Evolutionary conservation across 2,797 vertebrate species (phyloP).

Genomic region (Catostomus latipinnis): DNA sequence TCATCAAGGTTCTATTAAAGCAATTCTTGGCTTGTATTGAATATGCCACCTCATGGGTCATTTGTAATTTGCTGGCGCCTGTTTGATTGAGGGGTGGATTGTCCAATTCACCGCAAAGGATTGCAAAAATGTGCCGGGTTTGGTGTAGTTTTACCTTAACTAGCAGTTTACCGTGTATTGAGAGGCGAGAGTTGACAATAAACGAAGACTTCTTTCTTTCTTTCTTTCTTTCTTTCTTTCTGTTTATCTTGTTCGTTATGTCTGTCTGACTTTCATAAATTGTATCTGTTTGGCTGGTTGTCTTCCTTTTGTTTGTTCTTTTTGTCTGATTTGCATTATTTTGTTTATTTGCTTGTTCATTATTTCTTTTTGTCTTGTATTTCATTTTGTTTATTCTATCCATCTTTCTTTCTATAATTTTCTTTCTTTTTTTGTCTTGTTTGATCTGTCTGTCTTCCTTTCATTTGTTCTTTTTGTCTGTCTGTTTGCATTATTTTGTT

Average conservation of each 20-base stretch:
- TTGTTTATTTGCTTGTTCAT: background rate
- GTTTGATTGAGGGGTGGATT: constrained; percentile 15
- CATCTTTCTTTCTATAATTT: background rate
- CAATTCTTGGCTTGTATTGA: background rate
- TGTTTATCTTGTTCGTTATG: background rate
- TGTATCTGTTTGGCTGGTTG: background rate
- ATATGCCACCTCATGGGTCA: background rate
- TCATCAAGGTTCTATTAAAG: constrained; percentile 16
- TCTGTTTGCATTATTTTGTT: background rate
- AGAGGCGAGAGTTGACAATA: background rate
- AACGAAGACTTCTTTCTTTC: background rate
- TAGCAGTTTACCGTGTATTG: background rate
- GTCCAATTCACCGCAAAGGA: background rate
- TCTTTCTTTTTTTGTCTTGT: background rate
- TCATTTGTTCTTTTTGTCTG: background rate
- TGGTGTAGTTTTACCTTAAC: background rate
- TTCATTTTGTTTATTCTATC: background rate
- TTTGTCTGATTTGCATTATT: background rate
- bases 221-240: background rate
- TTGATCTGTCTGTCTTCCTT: background rate
- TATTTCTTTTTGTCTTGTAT: background rate
- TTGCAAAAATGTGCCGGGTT: background rate
- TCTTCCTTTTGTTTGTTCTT: background rate
- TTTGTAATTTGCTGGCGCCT: background rate
- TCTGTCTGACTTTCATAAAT: background rate